Base-by-base conservation (phyloP, 2,888 invertebrate genomes). In the Megalurothrips usitatus region DNA sequence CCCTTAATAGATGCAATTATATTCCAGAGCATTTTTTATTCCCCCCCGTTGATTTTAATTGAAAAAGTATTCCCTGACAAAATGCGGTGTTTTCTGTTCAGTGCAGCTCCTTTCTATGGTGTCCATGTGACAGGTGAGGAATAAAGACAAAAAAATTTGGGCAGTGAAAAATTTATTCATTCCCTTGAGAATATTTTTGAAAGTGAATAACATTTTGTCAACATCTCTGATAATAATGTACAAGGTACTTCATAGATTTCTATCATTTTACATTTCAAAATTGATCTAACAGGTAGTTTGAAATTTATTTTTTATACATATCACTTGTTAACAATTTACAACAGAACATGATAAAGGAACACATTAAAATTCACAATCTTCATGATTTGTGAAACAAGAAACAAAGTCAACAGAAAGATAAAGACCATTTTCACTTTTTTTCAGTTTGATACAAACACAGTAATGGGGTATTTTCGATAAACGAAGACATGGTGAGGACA, bases 81-180 rank as follows among this genome's bases (percentile, higher is more conserved):
- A 43, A 43, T 43, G 34, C 6, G 6, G 34, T 43, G 34, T 6
- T 43, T 43, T 43, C 2, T 6, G 34, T 43, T 43, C 6, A n/a
- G n/a, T n/a, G n/a, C n/a, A n/a, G n/a, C n/a, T n/a, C n/a, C n/a
- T n/a, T n/a, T n/a, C n/a, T n/a, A n/a, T n/a, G n/a, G n/a, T n/a
- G n/a, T n/a, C n/a, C n/a, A n/a, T n/a, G 34, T 43, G 6, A 43
- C 34, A 43, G 34, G 34, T 43, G 34, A 2, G 34, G 34, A 43
- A 43, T 43, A 6, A 43, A 43, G 14, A 58, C 10, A 58, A 17
- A 14, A n/a, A 26, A 75, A 12, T 9, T 26, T 75, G 68, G 68
- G 68, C 68, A 75, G 68, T 75, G 68, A 75, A 75, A 75, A 75
- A 75, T 75, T 75, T 75, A 75, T 75, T 75, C 68, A 75, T 75